Evolutionary conservation across 2,113 vertebrate genomes (phyloP).

Genomic region (Syngnathus scovelli): DNA sequence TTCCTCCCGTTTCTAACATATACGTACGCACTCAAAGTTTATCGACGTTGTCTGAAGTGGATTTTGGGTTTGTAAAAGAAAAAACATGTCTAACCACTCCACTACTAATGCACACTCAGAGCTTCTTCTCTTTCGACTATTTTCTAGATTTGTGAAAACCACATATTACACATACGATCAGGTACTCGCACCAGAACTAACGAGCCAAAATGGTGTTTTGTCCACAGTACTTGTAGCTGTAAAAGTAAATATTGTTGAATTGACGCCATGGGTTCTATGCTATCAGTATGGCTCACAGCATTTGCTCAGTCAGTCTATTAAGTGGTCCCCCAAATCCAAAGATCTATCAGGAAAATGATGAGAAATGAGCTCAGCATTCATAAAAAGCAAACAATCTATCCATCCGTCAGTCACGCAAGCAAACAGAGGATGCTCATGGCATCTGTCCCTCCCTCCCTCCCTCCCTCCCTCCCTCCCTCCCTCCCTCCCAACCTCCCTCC

Average conservation of each 20-base stretch:
- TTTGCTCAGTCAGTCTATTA: conserved; percentile 7
- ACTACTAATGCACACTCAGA: no score
- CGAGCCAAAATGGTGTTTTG: no score
- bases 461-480: conserved; percentile 51
- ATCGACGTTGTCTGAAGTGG: no score
- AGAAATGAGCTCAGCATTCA: conserved; percentile 40
- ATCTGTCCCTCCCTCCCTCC: conserved; percentile 66
- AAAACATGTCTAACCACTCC: no score
- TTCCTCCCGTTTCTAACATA: no score
- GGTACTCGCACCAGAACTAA: no score
- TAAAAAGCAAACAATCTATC: conserved; percentile 45
- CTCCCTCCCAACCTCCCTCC: conserved; percentile 34
- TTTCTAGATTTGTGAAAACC: neutral
- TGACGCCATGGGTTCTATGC: neutral
- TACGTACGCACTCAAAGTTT: no score
- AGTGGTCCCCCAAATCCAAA: conserved; percentile 22
- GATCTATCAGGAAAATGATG: conserved; percentile 9
- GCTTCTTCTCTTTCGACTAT: neutral
- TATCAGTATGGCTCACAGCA: neutral
- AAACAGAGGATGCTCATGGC: conserved; percentile 49
- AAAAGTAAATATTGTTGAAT: neutral
- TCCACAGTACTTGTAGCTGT: neutral
- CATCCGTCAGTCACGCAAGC: conserved; percentile 32
- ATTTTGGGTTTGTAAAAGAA: no score
- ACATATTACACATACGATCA: neutral